Evolutionary conservation across 2,888 invertebrate species (phyloP).

Genomic region (Sinotaia quadrata): DNA sequence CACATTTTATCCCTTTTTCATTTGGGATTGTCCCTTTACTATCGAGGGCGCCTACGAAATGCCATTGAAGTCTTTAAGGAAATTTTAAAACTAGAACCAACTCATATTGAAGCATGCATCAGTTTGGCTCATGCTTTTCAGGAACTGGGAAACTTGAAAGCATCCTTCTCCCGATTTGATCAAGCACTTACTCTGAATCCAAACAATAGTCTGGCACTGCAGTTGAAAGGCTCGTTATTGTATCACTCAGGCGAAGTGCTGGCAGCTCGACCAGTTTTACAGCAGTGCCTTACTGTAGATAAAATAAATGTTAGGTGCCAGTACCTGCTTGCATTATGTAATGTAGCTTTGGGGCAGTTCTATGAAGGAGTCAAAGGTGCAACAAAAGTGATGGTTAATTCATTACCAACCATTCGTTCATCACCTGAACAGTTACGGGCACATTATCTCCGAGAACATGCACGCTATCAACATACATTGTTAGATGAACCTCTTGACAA

Average conservation of each 20-base stretch:
- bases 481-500: constrained; percentile 51
- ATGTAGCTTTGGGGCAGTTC: constrained; percentile 55
- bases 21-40: constrained; percentile 58
- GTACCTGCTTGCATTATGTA: constrained; percentile 58
- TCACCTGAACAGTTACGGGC: constrained; percentile 61
- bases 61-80: constrained; percentile 66
- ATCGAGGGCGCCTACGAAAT: constrained; percentile 59
- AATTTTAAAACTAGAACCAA: constrained; percentile 57
- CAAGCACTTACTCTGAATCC: constrained; percentile 52
- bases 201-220: constrained; percentile 50
- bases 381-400: constrained; percentile 62
- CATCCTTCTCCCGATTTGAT: constrained; percentile 56
- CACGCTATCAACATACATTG: constrained; percentile 59
- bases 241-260: constrained; percentile 56
- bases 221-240: constrained; percentile 53
- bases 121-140: constrained; percentile 65
- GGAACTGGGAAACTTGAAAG: constrained; percentile 59
- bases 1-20: constrained; percentile 55
- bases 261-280: constrained; percentile 39
- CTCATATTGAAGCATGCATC: constrained; percentile 60
- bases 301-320: constrained; percentile 52
- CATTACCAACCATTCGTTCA: constrained; percentile 49
- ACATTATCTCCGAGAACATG: constrained; percentile 66
- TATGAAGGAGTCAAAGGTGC: constrained; percentile 61
- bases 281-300: constrained; percentile 57